Base-by-base conservation (phyloP, 2,113 vertebrate species). In the Promerops cafer region DNA sequence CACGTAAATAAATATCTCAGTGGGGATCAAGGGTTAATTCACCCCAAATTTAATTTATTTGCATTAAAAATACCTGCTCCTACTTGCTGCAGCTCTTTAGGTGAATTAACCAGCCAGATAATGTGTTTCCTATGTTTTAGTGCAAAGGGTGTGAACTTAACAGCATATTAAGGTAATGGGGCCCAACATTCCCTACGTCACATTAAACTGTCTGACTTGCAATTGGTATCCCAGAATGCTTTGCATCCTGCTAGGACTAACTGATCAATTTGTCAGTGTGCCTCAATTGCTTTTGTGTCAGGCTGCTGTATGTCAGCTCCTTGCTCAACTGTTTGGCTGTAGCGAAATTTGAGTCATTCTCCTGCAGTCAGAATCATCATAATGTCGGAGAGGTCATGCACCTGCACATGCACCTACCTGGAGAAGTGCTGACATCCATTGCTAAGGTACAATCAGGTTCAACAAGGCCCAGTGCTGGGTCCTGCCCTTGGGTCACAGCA, bases 131-230 rank as follows among this genome's bases (percentile, higher is more conserved):
- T 90, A 89, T 89, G 75, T 90, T 94, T 94, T 84, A 83, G 76
- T 81, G 86, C 31, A 68, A 94, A 92, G 83, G 50, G 68, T 80
- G 75, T 83, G 86, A 95, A 90, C 49, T 85, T 85, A 39, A 77
- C 90, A 94, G 59, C 86, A 70, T 93, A 90, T 88, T 88, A 95
- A 93, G 68, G 89, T 96, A 96, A 97, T 96, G 94, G 50, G 45
- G 75, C 90, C 75, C 87, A 76, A 40, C 71, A 53, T 80, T 93
- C 66, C 24, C 50, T 47, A 50, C 45, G 33, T 92, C 85, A 77
- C 66, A 92, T 83, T 83, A 88, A 94, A 88, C 39, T 53, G 66
- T 61, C 76, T 3, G 7, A 5, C 59, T 83, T 93, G 27, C 92
- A 72, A 1, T 21, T 69, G 70, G 16, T 52, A 72, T 83, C 65